Base-by-base conservation (phyloP, 1,140 invertebrate species). In the Aricia agestis region DNA sequence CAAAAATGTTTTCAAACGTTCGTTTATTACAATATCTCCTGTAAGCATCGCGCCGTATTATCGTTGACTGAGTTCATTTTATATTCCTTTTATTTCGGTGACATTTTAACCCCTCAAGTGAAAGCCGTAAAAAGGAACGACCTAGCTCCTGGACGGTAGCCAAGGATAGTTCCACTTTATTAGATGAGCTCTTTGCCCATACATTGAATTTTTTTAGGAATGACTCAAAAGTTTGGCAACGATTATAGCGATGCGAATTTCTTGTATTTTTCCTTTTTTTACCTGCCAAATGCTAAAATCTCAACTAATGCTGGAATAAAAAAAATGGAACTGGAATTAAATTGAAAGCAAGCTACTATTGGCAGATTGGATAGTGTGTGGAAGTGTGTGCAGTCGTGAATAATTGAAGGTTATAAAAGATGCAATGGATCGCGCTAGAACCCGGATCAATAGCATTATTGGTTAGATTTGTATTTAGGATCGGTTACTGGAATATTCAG, bases 51-150 rank as follows among this genome's bases (percentile, higher is more conserved):
- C 11, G 13, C 4, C 45, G 45, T 52, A 52, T 52, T 52, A 15
- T 11, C 45, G 45, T 52, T 13, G 45, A 4, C 45, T 52, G 13
- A 52, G 45, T 52, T 52, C 45, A 52, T 52, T 52, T 52, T 52
- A 52, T 52, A 52, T 52, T 52, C 45, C 9, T 52, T 52, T 52
- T 52, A 52, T 52, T 52, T 52, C 45, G 45, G 45, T 52, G 45
- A 52, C 45, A 52, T 52, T 52, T 52, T 63, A 59, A 45, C 19
- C 42, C 11, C 36, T 11, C 45, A 18, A 63, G 52, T 57, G 57
- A 58, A 58, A 11, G 70, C 93, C 25, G 25, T 42, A 45, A 67
- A 67, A 42, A 67, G 11, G 36, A 41, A 59, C 18, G 66, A 17
- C 13, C 36, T 41, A 5, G 36, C n/a, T 45, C 32, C 32, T 19